Conservation (phyloP, 2,797 vertebrate species). For the Sebastes baramenuke region DNA sequence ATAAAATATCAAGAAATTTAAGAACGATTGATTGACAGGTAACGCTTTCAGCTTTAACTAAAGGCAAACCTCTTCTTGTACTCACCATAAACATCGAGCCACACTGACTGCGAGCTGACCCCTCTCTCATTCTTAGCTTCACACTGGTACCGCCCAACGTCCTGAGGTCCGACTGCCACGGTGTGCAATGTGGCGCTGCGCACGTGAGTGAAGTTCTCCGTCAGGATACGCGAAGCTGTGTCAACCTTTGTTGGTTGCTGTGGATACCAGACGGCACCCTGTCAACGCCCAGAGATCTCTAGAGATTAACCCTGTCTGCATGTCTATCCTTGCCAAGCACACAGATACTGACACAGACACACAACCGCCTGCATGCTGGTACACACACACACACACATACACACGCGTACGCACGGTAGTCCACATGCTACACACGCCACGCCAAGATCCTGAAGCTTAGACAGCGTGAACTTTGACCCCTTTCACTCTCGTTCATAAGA, state of each 20-base stretch:
- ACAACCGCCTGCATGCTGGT: slow-evolving; percentile 18
- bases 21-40: background rate
- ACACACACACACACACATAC: background rate
- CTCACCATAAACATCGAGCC: slow-evolving; percentile 94
- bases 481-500: background rate
- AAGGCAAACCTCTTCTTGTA: background rate
- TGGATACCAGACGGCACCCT: slow-evolving; percentile 84
- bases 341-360: slow-evolving; percentile 50
- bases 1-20: background rate
- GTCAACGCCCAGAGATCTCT: slow-evolving; percentile 84
- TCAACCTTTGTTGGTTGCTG: slow-evolving; percentile 84
- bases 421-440: slow-evolving; percentile 7
- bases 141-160: slow-evolving; percentile 90
- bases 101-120: slow-evolving; percentile 84
- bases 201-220: slow-evolving; percentile 77
- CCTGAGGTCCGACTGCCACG: slow-evolving; percentile 80
- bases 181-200: slow-evolving; percentile 83
- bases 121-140: slow-evolving; percentile 90
- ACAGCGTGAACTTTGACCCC: slow-evolving; percentile 24
- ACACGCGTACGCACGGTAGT: background rate
- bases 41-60: background rate
- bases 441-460: slow-evolving; percentile 33
- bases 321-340: slow-evolving; percentile 69
- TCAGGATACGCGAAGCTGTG: slow-evolving; percentile 69
- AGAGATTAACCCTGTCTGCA: slow-evolving; percentile 80